A percentile compares a stretch with the other conserved stretches of the same genome.
Evolutionary conservation across 2,888 invertebrate species (phyloP).

Genomic region (Blomia tropicalis): DNA sequence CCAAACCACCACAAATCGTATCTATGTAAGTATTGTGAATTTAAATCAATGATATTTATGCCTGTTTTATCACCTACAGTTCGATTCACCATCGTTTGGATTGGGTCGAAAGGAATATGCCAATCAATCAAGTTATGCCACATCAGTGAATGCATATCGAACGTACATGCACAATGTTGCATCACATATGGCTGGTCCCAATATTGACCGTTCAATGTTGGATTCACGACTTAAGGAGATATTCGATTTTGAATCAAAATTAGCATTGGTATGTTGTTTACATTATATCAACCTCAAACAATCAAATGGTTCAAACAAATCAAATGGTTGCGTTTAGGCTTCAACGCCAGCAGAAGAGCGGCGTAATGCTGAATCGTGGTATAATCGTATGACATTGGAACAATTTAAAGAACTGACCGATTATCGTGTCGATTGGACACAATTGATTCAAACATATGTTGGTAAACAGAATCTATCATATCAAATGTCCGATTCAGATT

Average conservation of each 20-base stretch:
- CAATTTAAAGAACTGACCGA: slow-evolving; percentile 28
- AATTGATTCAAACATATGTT: background rate
- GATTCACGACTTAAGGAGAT: background rate
- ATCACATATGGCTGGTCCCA: background rate
- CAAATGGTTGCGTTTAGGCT: too few species aligned
- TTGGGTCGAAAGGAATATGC: slow-evolving; percentile 7
- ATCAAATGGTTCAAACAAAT: too few species aligned
- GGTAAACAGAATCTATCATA: slow-evolving; percentile 42
- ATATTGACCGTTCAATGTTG: background rate
- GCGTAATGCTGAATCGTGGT: slow-evolving; percentile 33
- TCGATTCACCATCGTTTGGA: slow-evolving; percentile 1
- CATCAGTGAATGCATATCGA: background rate
- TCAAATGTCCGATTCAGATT: slow-evolving; percentile 45
- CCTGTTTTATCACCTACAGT: background rate
- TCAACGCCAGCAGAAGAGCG: slow-evolving; percentile 28
- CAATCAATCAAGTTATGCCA: background rate
- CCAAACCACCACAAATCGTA: background rate
- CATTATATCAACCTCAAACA: background rate
- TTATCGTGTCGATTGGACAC: background rate
- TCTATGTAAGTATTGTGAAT: background rate
- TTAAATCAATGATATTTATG: background rate
- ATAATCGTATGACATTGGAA: slow-evolving; percentile 33
- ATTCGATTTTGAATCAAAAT: background rate
- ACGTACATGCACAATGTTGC: slow-evolving; percentile 8
- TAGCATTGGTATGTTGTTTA: slow-evolving; percentile 1